Conservation (phyloP, 1,140 invertebrate species). For the Glomeris maerens region DNA sequence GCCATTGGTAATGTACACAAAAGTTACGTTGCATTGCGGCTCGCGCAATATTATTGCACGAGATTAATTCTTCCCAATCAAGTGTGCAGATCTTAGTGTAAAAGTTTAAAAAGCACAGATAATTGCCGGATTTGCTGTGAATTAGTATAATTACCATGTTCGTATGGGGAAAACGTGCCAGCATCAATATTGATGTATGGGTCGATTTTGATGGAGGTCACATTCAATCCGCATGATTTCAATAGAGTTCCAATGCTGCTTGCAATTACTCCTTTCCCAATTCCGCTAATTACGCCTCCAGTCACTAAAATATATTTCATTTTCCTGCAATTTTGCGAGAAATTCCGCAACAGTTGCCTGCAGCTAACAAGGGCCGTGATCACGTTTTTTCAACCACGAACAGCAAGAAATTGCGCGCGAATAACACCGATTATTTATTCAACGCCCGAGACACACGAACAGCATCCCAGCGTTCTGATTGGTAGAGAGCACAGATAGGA, state of each 20-base stretch:
- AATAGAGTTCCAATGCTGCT: slow-evolving; percentile 89
- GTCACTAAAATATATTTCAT: slow-evolving; percentile 97
- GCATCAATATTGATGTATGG: slow-evolving; percentile 99
- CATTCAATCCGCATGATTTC: slow-evolving; percentile 77
- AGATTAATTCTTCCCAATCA: background rate
- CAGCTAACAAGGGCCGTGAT: no score
- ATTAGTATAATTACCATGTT: slow-evolving; percentile 81
- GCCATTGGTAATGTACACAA: background rate
- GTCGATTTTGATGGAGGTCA: slow-evolving; percentile 97
- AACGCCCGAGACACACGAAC: no score
- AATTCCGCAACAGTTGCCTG: no score
- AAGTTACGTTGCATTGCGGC: slow-evolving; percentile 3
- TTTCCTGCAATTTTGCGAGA: no score
- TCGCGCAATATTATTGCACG: background rate
- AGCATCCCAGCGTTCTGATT: no score
- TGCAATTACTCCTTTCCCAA: slow-evolving; percentile 94
- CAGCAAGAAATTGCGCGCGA: no score
- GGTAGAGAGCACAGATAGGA: no score
- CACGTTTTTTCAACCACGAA: no score
- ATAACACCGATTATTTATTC: no score
- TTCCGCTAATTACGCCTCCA: slow-evolving; percentile 93
- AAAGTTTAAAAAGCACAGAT: slow-evolving; percentile 10
- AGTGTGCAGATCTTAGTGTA: background rate
- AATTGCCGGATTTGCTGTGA: background rate
- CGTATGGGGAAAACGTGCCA: slow-evolving; percentile 95